Percentiles rank a stretch among this genome's conserved stretches.
These are phyloP conservation scores for Lypha dubia DNA, from an alignment of 2,888 invertebrate species.

Conservation along the genomic window DNA sequence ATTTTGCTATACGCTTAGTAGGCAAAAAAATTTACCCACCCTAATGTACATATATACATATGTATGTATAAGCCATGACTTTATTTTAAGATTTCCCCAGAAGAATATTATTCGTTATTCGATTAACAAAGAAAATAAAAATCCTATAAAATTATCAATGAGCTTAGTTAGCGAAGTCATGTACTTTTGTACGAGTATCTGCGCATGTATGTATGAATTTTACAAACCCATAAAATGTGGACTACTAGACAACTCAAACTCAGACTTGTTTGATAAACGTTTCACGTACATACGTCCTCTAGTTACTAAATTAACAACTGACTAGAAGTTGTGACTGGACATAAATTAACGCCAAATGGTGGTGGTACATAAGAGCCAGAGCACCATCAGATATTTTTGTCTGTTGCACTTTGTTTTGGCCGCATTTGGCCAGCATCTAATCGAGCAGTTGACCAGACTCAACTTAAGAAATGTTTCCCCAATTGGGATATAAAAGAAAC, in stretches of 20 bases:
- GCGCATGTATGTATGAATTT: neutral
- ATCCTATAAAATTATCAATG: conserved; percentile 66
- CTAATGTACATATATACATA: too few relatives aligned
- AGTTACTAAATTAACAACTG: conserved; percentile 72
- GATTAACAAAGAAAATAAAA: conserved; percentile 4
- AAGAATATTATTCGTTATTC: conserved; percentile 47
- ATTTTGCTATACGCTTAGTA: too few relatives aligned
- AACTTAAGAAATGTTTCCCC: neutral
- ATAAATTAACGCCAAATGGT: conserved; percentile 73
- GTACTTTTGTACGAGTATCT: neutral
- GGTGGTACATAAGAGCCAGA: conserved; percentile 61
- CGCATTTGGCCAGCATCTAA: conserved; percentile 49
- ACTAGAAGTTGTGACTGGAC: conserved; percentile 69
- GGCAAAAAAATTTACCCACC: too few relatives aligned
- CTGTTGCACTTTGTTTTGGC: neutral
- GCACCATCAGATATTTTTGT: conserved; percentile 47
- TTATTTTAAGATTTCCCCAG: too few relatives aligned
- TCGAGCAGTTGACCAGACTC: conserved; percentile 24
- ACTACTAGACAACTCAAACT: conserved; percentile 18
- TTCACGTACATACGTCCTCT: conserved; percentile 73
- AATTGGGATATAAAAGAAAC: conserved; percentile 1
- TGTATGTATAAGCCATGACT: too few relatives aligned
- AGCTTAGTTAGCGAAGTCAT: conserved; percentile 42
- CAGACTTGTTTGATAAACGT: conserved; percentile 64
- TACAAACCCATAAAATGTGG: conserved; percentile 24